These are phyloP conservation scores for Chrysopilus asiliformis DNA, from an alignment of 2,888 invertebrate genomes.

Conservation along the genomic window DNA sequence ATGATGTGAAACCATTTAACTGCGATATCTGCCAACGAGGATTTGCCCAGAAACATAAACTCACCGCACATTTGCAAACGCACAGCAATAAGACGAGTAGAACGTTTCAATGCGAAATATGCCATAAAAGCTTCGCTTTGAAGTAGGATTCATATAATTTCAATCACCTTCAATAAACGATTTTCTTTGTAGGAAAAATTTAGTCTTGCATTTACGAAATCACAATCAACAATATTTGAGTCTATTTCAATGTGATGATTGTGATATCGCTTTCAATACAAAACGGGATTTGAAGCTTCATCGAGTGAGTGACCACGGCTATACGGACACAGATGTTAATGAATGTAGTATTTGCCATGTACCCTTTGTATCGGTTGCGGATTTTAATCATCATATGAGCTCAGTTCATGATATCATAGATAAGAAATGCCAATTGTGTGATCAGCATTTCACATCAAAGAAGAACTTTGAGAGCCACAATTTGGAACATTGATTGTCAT, in stretches of 20 bases:
- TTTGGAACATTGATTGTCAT: too few species aligned
- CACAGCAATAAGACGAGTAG: conserved; percentile 11
- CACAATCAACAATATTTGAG: conserved; percentile 5
- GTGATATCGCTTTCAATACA: conserved; percentile 8
- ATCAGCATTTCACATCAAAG: conserved; percentile 6
- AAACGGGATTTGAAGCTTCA: conserved; percentile 6
- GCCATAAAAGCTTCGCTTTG: conserved; percentile 26
- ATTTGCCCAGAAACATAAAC: conserved; percentile 33
- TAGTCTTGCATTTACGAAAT: too few species aligned
- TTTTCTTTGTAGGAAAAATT: conserved; percentile 4
- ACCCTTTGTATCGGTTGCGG: conserved; percentile 4
- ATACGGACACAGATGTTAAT: conserved; percentile 2
- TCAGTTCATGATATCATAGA: conserved; percentile 5
- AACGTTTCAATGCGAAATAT: conserved; percentile 24
- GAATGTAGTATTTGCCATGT: conserved; percentile 7
- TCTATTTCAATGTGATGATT: conserved; percentile 6
- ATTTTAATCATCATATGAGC: conserved; percentile 8
- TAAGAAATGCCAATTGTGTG: conserved; percentile 6
- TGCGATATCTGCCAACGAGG: conserved; percentile 12
- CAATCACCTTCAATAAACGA: neutral
- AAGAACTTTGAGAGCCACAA: conserved; percentile 5
- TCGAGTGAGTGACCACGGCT: conserved; percentile 8
- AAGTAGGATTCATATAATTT: too few species aligned
- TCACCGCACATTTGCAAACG: conserved; percentile 11
- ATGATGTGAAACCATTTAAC: conserved; percentile 11